These are phyloP conservation scores for Pseudomyrmex gracilis DNA, from an alignment of 1,140 invertebrate species.

Conservation along the genomic window DNA sequence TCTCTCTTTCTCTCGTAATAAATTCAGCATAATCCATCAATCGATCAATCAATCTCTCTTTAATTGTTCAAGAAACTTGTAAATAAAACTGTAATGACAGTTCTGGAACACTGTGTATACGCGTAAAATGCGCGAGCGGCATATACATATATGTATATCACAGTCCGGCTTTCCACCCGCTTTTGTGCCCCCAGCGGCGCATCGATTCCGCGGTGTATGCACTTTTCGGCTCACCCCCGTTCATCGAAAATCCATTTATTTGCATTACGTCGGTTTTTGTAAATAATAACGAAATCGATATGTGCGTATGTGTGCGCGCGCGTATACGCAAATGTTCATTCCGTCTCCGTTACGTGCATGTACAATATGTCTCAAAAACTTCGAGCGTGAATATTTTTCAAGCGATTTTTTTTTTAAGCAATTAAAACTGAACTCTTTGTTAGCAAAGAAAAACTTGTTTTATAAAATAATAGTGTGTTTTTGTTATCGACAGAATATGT, in stretches of 20 bases:
- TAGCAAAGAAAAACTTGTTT: neutral
- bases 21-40: neutral
- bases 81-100: slow-evolving; percentile 14
- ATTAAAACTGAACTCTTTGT: slow-evolving; percentile 11
- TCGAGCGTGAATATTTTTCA: slow-evolving; percentile 25
- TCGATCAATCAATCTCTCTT: neutral
- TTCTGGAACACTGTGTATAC: slow-evolving; percentile 10
- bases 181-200: slow-evolving; percentile 70
- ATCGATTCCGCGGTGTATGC: slow-evolving; percentile 63
- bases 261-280: slow-evolving; percentile 62
- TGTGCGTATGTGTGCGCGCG: neutral
- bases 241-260: slow-evolving; percentile 67
- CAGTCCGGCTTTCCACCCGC: slow-evolving; percentile 71
- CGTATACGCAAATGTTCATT: slow-evolving; percentile 35
- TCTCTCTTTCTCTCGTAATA: neutral
- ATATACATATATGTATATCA: slow-evolving; percentile 54
- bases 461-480: neutral
- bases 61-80: slow-evolving; percentile 9
- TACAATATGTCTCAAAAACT: slow-evolving; percentile 41
- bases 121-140: slow-evolving; percentile 7
- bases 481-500: neutral
- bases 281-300: slow-evolving; percentile 73
- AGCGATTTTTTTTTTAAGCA: slow-evolving; percentile 28
- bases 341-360: neutral
- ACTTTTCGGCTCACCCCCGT: slow-evolving; percentile 69